Evolutionary conservation across 2,113 vertebrate species (phyloP), one percentile per base, ranked within the genome.

Genomic region (Orientallactaga bullata): DNA sequence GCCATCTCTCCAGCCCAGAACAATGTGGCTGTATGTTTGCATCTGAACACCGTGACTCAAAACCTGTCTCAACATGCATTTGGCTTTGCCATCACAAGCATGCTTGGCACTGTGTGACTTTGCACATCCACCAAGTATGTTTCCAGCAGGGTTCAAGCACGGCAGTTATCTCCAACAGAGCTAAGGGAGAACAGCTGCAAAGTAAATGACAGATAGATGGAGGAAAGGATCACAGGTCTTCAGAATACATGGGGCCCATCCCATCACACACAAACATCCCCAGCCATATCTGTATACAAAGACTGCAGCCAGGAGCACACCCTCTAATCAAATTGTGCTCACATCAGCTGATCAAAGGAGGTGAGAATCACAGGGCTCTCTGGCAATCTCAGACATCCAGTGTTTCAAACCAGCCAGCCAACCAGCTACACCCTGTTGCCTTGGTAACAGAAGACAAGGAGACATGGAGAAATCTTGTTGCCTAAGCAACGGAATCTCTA

Each of bases 391-490:
- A 93, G 89, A 93, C 85, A 95, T 80, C 51, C 0, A 0, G 20
- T 85, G 80, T 89, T 81, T 95, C 65, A 86, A 74, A 89, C 66
- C 76, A 72, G 76, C 55, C 78, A 93, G 81, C 68, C 84, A 93
- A 65, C 68, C 84, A 93, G 65, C 30, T 35, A n/a, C 26, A 39
- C 6, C 24, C 89, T 94, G 95, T 97, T 96, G 71, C 90, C 91
- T 82, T 92, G 90, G 94, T 69, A 94, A 97, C 95, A 90, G 47
- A 39, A 95, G 32, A 58, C 93, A 94, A 94, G 92, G 65, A 87
- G 76, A 76, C 86, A 81, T 65, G 90, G 72, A 91, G 86, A 94
- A 97, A 89, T 84, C 88, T 72, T 89, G 96, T 95, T 97, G 93
- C 90, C 85, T 92, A 69, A 95, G 90, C 83, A 97, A 96, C 95